A percentile compares a stretch with the other conserved stretches of the same genome.
phyloP scores from a whole-genome alignment of 2,888 invertebrate species.

The Osmoderma eremita region DNA sequence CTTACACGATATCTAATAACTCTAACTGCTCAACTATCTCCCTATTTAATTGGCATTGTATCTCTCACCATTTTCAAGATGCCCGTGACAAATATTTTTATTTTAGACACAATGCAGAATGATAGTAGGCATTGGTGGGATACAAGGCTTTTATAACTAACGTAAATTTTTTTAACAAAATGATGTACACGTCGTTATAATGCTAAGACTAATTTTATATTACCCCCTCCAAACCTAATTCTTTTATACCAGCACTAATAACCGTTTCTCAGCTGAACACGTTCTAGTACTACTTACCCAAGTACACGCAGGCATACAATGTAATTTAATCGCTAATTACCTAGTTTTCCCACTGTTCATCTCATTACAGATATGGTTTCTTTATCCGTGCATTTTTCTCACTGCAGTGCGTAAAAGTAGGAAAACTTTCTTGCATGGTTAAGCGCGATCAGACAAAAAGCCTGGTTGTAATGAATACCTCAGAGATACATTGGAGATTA shows the following conservation, averaged over 20 bases:
- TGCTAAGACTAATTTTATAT: conserved; percentile 1
- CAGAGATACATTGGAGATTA: conserved; percentile 50
- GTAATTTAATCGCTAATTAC: conserved; percentile 15
- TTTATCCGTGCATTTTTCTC: conserved; percentile 20
- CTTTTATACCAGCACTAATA: neutral
- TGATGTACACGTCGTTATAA: too few relatives aligned
- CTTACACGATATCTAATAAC: too few relatives aligned
- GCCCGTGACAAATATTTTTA: too few relatives aligned
- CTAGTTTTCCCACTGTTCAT: conserved; percentile 21
- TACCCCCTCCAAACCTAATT: neutral
- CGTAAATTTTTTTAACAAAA: too few relatives aligned
- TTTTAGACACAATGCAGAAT: too few relatives aligned
- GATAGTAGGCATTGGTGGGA: too few relatives aligned
- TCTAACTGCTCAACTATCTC: too few relatives aligned
- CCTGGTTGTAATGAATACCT: conserved; percentile 48
- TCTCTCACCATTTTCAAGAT: too few relatives aligned
- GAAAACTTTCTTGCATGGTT: conserved; percentile 45
- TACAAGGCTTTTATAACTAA: too few relatives aligned
- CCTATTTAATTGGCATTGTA: too few relatives aligned
- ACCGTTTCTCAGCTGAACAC: conserved; percentile 16
- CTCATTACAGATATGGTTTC: conserved; percentile 21
- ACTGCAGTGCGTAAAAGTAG: conserved; percentile 19
- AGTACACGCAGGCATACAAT: neutral
- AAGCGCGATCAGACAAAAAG: conserved; percentile 50
- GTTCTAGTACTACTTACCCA: too few relatives aligned